Percentiles rank a stretch among this genome's conserved stretches.
Conservation (phyloP, 2,888 invertebrate genomes). For the Pomacea canaliculata region DNA sequence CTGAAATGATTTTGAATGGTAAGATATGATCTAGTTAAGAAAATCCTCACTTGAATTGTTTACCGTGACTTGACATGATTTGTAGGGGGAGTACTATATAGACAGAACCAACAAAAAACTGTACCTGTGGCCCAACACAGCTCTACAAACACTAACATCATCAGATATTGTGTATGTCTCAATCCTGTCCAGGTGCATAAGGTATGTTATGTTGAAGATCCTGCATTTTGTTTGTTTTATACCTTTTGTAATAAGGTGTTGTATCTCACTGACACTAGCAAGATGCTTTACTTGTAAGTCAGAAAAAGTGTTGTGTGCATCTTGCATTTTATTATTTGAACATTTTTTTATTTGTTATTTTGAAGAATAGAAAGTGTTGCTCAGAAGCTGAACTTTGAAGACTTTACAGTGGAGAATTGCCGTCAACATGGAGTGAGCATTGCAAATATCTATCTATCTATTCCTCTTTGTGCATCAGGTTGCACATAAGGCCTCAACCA, state of each 20-base stretch:
- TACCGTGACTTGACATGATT: too few species aligned
- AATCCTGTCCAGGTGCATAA: conserved; percentile 11
- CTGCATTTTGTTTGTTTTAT: too few species aligned
- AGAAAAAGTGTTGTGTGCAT: neutral
- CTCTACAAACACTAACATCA: conserved; percentile 25
- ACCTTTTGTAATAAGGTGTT: too few species aligned
- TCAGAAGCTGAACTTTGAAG: conserved; percentile 32
- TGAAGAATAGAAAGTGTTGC: conserved; percentile 18
- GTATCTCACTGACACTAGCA: too few species aligned
- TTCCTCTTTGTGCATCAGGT: too few species aligned
- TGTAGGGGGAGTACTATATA: conserved; percentile 47
- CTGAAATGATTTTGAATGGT: too few species aligned
- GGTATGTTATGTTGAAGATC: neutral
- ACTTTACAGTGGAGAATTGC: conserved; percentile 49
- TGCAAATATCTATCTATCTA: too few species aligned
- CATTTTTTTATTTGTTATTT: neutral
- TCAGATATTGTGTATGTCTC: conserved; percentile 41
- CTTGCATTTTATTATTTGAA: neutral
- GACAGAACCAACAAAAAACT: conserved; percentile 41
- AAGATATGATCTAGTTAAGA: too few species aligned
- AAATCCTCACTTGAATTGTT: conserved; percentile 34
- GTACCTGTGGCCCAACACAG: conserved; percentile 47
- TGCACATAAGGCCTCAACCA: too few species aligned
- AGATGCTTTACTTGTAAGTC: neutral
- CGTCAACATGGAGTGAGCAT: conserved; percentile 37